Conservation (phyloP, 2,797 vertebrate genomes). For the Mus minutoides region DNA sequence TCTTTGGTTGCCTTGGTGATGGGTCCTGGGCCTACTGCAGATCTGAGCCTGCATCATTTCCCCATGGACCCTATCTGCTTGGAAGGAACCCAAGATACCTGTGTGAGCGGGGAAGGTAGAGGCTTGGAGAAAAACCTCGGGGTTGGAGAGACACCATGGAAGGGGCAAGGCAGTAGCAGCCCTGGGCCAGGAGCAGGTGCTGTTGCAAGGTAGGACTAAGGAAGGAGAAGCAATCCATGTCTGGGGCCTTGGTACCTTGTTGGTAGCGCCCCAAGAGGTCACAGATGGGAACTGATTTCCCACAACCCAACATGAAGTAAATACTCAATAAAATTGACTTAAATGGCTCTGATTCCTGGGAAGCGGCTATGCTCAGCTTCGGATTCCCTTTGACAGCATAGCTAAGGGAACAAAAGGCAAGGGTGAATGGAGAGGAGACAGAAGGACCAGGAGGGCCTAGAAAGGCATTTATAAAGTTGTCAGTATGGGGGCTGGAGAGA, state of each 20-base stretch:
- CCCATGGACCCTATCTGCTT: neutral
- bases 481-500: no score
- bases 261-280: neutral
- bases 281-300: neutral
- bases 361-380: neutral
- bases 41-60: neutral
- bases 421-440: neutral
- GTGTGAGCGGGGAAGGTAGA: no score
- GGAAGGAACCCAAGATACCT: neutral
- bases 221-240: rapidly evolving
- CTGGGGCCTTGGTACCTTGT: neutral
- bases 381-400: no score
- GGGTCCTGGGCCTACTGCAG: neutral
- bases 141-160: neutral
- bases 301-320: neutral
- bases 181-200: neutral
- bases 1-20: neutral
- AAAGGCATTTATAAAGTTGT: neutral
- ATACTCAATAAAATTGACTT: neutral
- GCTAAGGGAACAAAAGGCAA: neutral
- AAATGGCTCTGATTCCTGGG: neutral
- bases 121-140: neutral
- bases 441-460: neutral
- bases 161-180: neutral
- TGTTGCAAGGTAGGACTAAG: no score